Conservation (phyloP, 2,888 invertebrate species). For the Drosophila putrida region DNA sequence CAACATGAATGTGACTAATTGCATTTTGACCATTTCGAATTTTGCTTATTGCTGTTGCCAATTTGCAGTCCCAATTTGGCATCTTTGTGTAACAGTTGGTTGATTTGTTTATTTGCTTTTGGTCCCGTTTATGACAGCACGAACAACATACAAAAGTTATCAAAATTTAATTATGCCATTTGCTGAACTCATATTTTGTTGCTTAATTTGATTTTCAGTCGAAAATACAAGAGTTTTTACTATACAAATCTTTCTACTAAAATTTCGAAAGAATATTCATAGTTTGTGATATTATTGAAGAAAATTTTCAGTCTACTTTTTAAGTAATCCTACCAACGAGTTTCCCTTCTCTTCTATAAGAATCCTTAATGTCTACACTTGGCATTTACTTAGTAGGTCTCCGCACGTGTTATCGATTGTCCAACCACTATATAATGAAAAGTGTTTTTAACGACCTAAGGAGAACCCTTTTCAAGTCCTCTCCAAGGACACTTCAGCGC, state of each 20-base stretch:
- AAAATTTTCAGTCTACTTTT: too few relatives aligned
- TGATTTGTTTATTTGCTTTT: conserved; percentile 5
- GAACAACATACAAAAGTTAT: not conserved
- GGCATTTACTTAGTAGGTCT: not conserved
- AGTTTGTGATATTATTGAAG: too few relatives aligned
- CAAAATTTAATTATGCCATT: conserved; percentile 1
- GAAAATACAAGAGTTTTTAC: too few relatives aligned
- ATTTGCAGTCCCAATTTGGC: conserved; percentile 20
- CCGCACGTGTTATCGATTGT: not conserved
- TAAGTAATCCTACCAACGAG: too few relatives aligned
- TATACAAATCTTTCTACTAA: too few relatives aligned
- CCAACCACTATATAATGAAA: not conserved
- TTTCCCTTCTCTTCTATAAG: too few relatives aligned
- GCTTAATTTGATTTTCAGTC: not conserved
- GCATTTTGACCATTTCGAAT: conserved; percentile 21
- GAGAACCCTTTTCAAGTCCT: not conserved
- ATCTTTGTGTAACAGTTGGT: conserved; percentile 9
- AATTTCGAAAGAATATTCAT: too few relatives aligned
- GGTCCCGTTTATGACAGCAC: not conserved
- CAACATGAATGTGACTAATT: conserved; percentile 27
- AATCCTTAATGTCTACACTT: not conserved
- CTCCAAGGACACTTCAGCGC: not conserved
- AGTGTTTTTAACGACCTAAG: not conserved
- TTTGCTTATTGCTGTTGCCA: conserved; percentile 21
- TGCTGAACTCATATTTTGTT: not conserved